Evolutionary conservation across 2,888 invertebrate species (phyloP).

Genomic region (Trichopria drosophilae): DNA sequence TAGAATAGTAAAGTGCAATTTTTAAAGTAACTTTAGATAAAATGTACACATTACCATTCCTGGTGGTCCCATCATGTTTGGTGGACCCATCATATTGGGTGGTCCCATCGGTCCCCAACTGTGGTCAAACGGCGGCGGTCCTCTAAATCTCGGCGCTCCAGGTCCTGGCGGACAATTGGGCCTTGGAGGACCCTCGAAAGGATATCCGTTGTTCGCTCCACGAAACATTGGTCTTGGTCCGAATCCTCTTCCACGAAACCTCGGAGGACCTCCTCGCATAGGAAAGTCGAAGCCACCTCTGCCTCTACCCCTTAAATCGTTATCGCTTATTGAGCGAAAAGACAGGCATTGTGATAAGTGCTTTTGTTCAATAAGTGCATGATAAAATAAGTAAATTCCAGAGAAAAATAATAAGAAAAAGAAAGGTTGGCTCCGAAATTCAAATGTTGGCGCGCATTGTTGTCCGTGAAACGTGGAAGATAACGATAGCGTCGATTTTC

Average conservation of each 20-base stretch:
- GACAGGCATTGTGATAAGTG: too few species aligned
- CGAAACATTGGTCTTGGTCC: slow-evolving; percentile 62
- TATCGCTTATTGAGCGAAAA: slow-evolving; percentile 29
- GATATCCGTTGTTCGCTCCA: slow-evolving; percentile 59
- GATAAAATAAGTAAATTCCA: too few species aligned
- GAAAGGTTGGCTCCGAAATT: too few species aligned
- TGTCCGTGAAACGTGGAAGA: too few species aligned
- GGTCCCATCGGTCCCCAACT: slow-evolving; percentile 73
- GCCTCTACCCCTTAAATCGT: slow-evolving; percentile 51
- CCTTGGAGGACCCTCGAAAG: slow-evolving; percentile 61
- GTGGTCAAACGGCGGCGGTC: slow-evolving; percentile 67
- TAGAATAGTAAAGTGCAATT: too few species aligned
- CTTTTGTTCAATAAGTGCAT: too few species aligned
- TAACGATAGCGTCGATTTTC: too few species aligned
- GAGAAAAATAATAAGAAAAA: too few species aligned
- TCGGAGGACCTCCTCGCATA: slow-evolving; percentile 63
- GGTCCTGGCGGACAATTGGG: slow-evolving; percentile 58
- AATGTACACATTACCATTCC: slow-evolving; percentile 55
- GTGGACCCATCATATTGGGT: slow-evolving; percentile 54
- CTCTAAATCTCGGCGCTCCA: slow-evolving; percentile 59
- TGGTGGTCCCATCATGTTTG: slow-evolving; percentile 58
- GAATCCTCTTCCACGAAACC: slow-evolving; percentile 69
- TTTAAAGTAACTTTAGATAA: not conserved
- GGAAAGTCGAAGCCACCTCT: slow-evolving; percentile 52
- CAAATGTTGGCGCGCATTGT: too few species aligned